Base-by-base conservation (phyloP, 37 sponge, comb jelly and placozoan species). In the Ephydatia muelleri region DNA sequence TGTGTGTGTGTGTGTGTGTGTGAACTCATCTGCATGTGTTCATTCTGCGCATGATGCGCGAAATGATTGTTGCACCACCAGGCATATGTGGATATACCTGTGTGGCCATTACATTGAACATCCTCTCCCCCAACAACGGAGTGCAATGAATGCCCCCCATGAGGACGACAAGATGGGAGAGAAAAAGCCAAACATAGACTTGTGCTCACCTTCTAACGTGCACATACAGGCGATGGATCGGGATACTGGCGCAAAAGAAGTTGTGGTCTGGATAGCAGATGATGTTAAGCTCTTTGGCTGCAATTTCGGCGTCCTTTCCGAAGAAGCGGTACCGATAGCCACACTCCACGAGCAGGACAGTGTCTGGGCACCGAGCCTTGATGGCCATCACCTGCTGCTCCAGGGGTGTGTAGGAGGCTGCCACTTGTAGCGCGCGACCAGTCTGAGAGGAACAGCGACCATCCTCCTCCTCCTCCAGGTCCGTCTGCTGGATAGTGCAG, bases 251-350 rank as follows among this genome's bases (percentile, higher is more conserved):
- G n/a, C 77, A 76, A 38, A 26, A 0, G 48, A 88, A 88, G 70
- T 88, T 88, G 69, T 88, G 88, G 28, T 81, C 88, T 25, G 35
- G 77, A 66, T 72, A 77, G 38, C 88, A 88, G 8, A 77, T 77
- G 34, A 88, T 88, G 49, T 88, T 82, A 57, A 88, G 88, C 27
- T 70, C 82, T 35, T 68, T 81, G 1, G 88, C 77, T 2, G 88
- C 88, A 33, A 88, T 65, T 37, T 88, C 83, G 25, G 88, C 88
- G 76, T 88, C 88, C 49, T 82, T 78, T 2, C 77, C 88, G 66
- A 88, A 88, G 77, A 88, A 88, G 49, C 82, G 82, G 70, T 88
- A 88, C 76, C 76, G 82, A 49, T 88, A 88, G 49, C 88, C 88
- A 47, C 88, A 88, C 83, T 88, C 82, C 30, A 88, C 77, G 68